A percentile compares a stretch with the other conserved stretches of the same genome.
Conservation (phyloP, 1,140 invertebrate genomes). For the Adoxophyes honmai region DNA sequence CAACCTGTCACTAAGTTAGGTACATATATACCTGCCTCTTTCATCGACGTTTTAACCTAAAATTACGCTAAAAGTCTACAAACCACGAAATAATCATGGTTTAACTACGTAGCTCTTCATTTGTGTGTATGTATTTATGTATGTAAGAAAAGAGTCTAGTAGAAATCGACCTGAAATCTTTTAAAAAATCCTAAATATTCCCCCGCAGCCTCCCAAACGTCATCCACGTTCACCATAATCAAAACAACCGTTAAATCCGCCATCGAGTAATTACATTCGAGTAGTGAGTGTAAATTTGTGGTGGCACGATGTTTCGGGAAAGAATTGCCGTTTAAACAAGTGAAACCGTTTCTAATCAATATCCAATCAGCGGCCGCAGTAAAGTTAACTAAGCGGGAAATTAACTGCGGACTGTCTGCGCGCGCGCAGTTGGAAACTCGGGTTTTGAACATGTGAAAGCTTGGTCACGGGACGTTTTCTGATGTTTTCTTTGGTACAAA, state of each 20-base stretch:
- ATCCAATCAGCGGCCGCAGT: constrained; percentile 67
- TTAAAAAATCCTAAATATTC: too few species aligned
- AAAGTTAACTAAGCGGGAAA: constrained; percentile 75
- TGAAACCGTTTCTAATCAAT: constrained; percentile 71
- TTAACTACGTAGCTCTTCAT: too few species aligned
- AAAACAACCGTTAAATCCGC: constrained; percentile 51
- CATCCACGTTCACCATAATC: constrained; percentile 50
- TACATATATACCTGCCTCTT: too few species aligned
- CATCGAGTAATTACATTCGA: constrained; percentile 60
- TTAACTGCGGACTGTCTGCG: constrained; percentile 42
- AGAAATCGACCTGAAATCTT: too few species aligned
- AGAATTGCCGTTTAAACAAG: constrained; percentile 59
- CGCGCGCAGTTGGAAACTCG: not conserved
- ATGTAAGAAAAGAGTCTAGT: too few species aligned
- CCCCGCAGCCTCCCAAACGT: too few species aligned
- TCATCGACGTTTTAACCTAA: too few species aligned
- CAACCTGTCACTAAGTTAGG: too few species aligned
- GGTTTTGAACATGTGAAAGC: not conserved
- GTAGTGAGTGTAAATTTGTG: constrained; percentile 71
- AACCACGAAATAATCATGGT: too few species aligned
- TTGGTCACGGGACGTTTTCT: not conserved
- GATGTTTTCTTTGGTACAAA: too few species aligned
- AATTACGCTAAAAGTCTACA: too few species aligned
- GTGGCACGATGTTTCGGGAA: constrained; percentile 58
- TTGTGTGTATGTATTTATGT: too few species aligned